Conservation (phyloP, 2,888 invertebrate species). For the Podotricha telesiphe region DNA sequence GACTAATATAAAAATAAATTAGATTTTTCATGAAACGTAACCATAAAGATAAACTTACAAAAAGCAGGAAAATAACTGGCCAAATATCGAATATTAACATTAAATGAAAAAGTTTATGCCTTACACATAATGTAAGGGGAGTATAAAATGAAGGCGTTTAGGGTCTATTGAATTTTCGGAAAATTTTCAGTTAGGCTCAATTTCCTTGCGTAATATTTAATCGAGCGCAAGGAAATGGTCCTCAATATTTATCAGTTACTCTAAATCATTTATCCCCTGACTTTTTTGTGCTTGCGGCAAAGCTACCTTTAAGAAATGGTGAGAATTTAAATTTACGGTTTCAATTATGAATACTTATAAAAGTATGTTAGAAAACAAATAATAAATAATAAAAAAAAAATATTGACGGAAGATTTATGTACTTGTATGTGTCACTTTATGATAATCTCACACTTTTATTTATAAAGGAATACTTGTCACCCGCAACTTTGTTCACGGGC, state of each 20-base stretch:
- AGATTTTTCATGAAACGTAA: not conserved
- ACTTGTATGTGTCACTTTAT: too few species aligned
- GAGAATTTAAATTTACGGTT: not conserved
- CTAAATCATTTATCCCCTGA: not conserved
- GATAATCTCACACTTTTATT: too few species aligned
- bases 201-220: slow-evolving; percentile 27
- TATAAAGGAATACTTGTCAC: too few species aligned
- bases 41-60: slow-evolving; percentile 13
- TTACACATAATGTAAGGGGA: slow-evolving; percentile 12
- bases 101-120: slow-evolving; percentile 20
- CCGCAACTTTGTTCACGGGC: too few species aligned
- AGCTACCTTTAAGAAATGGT: not conserved
- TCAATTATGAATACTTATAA: too few species aligned
- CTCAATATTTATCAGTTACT: slow-evolving; percentile 16
- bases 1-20: not conserved
- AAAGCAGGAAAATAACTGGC: slow-evolving; percentile 1
- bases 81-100: slow-evolving; percentile 14
- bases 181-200: slow-evolving; percentile 20
- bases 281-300: not conserved
- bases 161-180: slow-evolving; percentile 29
- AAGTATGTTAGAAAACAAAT: too few species aligned
- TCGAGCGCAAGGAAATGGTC: slow-evolving; percentile 13
- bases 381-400: too few species aligned
- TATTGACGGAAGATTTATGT: too few species aligned
- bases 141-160: slow-evolving; percentile 25